A percentile compares a stretch with the other conserved stretches of the same genome.
phyloP scores from a whole-genome alignment of 1,140 invertebrate species.

The Anastrepha obliqua region DNA sequence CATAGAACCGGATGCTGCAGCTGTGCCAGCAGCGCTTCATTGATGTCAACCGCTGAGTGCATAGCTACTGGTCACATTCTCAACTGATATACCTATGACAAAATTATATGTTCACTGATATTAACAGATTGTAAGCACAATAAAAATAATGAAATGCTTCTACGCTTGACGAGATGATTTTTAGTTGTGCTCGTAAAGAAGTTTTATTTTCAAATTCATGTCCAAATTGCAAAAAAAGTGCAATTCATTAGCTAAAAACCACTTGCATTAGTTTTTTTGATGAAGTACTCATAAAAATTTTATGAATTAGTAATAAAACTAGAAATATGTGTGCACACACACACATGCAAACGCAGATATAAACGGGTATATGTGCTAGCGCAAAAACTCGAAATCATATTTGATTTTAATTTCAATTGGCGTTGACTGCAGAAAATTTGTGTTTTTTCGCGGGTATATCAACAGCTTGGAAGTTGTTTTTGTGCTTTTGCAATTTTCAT shows the following conservation, averaged over 20 bases:
- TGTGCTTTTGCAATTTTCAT: background rate
- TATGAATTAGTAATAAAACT: background rate
- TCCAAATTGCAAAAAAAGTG: no score
- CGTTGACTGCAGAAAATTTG: background rate
- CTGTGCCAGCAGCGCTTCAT: background rate
- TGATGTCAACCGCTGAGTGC: background rate
- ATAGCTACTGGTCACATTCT: background rate
- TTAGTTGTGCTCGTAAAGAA: no score
- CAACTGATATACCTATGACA: conserved; percentile 14
- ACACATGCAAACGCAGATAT: background rate
- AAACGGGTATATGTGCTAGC: no score
- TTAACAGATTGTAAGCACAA: background rate
- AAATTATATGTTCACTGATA: no score
- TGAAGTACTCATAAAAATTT: background rate
- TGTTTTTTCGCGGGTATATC: background rate
- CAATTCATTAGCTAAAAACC: background rate
- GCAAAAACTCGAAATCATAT: background rate
- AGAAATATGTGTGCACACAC: background rate
- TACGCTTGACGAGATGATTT: background rate
- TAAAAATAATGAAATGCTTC: background rate
- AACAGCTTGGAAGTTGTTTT: background rate
- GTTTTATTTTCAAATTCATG: no score
- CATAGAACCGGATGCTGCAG: conserved; percentile 12
- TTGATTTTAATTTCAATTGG: conserved; percentile 1
- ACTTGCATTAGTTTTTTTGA: background rate